Evolutionary conservation across 1,140 invertebrate species (phyloP), one percentile per base, ranked within the genome.

Genomic region (Odontomachus brunneus): DNA sequence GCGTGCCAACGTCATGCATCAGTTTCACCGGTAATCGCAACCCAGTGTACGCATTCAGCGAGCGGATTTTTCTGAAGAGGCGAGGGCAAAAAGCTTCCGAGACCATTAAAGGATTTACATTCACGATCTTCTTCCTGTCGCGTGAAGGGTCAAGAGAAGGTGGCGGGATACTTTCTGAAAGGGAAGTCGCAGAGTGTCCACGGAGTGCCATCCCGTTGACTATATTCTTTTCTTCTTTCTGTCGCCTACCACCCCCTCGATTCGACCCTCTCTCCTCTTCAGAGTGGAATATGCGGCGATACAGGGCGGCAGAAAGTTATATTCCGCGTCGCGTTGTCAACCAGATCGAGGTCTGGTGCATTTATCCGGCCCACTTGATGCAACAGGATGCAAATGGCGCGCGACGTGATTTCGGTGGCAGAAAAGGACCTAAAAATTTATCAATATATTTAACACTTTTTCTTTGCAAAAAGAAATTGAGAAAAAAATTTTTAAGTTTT

Each of bases 61-160:
- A 65, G n/a, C 59, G 19, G n/a, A 75, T 63, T 75, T 63, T 75
- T 9, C 59, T 22, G 44, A 49, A 49, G 57, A 63, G 59, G 29
- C 57, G 14, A 63, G 49, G 57, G 72, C 84, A 82, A 91, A 91
- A 91, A 87, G 90, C 84, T 89, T 89, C 86, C 86, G 85, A 88
- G 89, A 71, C 89, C 91, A 92, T 92, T 92, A 92, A 92, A 91
- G 91, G 89, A 89, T 90, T 86, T 89, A 89, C 83, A 89, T 91
- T 91, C 90, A 89, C 76, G 51, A 88, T 78, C 67, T 89, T 63
- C 71, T 86, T 86, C 73, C 65, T 87, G 76, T 67, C 82, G 87
- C 84, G 89, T 84, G 85, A 90, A 24, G 91, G 91, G 90, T 91
- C 91, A 91, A 92, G 91, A 53, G 89, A 86, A 89, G 85, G 85